These are phyloP conservation scores for Girardinichthys multiradiatus DNA, from an alignment of 2,113 vertebrate species.

Conservation along the genomic window DNA sequence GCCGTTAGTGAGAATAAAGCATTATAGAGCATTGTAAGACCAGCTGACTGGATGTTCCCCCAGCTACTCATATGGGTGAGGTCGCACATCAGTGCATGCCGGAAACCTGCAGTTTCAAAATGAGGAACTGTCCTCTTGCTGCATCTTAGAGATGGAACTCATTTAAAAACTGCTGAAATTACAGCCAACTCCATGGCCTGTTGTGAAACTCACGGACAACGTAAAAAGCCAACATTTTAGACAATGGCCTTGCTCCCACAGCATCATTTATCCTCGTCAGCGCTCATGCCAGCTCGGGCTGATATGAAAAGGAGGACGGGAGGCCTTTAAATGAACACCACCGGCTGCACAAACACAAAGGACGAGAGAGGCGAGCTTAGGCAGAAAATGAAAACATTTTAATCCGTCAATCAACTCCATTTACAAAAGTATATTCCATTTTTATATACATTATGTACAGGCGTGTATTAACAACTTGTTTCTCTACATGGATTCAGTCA, in stretches of 20 bases:
- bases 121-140: slow-evolving; percentile 61
- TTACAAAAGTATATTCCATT: slow-evolving; percentile 85
- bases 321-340: slow-evolving; percentile 61
- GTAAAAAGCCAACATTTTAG: slow-evolving; percentile 48
- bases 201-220: slow-evolving; percentile 54
- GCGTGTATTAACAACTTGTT: slow-evolving; percentile 75
- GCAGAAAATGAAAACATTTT: slow-evolving; percentile 77
- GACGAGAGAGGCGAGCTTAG: slow-evolving; percentile 52
- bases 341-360: slow-evolving; percentile 41
- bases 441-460: slow-evolving; percentile 83
- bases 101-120: slow-evolving; percentile 68
- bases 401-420: slow-evolving; percentile 79
- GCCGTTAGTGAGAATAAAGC: slow-evolving; percentile 55
- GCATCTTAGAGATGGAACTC: slow-evolving; percentile 57
- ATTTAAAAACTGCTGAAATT: slow-evolving; percentile 50
- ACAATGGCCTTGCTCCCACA: slow-evolving; percentile 45
- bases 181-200: slow-evolving; percentile 35
- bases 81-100: slow-evolving; percentile 57
- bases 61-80: slow-evolving; percentile 54
- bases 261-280: slow-evolving; percentile 57
- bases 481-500: slow-evolving; percentile 73
- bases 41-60: slow-evolving; percentile 33
- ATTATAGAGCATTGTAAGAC: slow-evolving; percentile 48
- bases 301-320: slow-evolving; percentile 32
- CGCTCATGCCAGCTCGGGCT: slow-evolving; percentile 46